Conservation (phyloP, 2,888 invertebrate genomes). For the Volucella inflata region DNA sequence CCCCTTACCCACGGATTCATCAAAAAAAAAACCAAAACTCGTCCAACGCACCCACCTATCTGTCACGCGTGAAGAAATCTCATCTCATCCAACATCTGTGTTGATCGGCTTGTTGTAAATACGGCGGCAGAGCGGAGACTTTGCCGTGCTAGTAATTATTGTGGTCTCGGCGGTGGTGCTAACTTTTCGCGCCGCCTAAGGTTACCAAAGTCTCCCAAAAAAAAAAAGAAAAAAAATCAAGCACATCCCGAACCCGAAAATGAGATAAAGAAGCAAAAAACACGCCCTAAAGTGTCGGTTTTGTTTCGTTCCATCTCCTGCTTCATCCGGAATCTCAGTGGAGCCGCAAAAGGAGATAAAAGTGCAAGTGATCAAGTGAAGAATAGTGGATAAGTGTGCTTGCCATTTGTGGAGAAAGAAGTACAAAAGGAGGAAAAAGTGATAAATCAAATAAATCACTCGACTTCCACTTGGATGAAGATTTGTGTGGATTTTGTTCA, state of each 20-base stretch:
- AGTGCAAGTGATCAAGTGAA: constrained; percentile 58
- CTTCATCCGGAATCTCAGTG: constrained; percentile 28
- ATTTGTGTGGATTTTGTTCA: constrained; percentile 17
- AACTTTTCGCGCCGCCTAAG: constrained; percentile 27
- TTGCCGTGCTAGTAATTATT: neutral
- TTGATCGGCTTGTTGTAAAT: constrained; percentile 37
- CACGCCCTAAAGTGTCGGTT: constrained; percentile 51
- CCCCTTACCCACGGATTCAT: constrained; percentile 8
- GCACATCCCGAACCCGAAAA: constrained; percentile 19
- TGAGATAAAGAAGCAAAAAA: constrained; percentile 29
- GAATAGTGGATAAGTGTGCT: constrained; percentile 10
- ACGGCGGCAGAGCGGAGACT: constrained; percentile 16
- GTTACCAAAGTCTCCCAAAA: constrained; percentile 33
- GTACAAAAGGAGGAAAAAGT: neutral
- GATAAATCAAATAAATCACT: neutral
- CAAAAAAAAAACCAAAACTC: neutral
- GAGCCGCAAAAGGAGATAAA: constrained; percentile 6
- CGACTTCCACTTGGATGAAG: neutral
- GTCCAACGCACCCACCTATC: neutral
- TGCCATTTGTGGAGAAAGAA: neutral
- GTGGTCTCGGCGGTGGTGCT: constrained; percentile 26
- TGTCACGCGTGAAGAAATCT: constrained; percentile 49
- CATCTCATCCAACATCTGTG: constrained; percentile 53
- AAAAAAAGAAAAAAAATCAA: constrained; percentile 13
- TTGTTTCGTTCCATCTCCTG: constrained; percentile 45